A percentile compares a stretch with the other conserved stretches of the same genome.
These are phyloP conservation scores for Pemphredon lugubris DNA, from an alignment of 2,888 invertebrate species.

Conservation along the genomic window DNA sequence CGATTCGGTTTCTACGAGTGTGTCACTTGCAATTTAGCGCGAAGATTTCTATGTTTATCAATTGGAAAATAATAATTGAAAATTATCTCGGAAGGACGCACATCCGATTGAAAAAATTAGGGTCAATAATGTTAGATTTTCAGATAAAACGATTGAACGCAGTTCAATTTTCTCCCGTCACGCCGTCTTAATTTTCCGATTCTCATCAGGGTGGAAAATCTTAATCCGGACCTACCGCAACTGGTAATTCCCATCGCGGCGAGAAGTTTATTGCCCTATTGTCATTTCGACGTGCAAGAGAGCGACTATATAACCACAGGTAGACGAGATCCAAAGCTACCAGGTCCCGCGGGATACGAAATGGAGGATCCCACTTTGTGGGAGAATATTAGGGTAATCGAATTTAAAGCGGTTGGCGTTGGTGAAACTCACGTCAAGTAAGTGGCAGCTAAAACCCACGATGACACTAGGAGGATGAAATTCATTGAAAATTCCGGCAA, in stretches of 20 bases:
- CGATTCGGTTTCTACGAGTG: too few relatives aligned
- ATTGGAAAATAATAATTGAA: too few relatives aligned
- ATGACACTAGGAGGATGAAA: too few relatives aligned
- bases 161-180: too few relatives aligned
- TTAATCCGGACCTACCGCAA: conserved; percentile 78
- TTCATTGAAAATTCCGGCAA: too few relatives aligned
- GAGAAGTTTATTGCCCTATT: conserved; percentile 86
- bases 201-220: conserved; percentile 82
- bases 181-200: too few relatives aligned
- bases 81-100: too few relatives aligned
- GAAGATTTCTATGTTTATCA: too few relatives aligned
- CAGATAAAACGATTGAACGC: too few relatives aligned
- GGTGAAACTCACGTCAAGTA: conserved; percentile 83
- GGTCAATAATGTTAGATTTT: too few relatives aligned
- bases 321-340: conserved; percentile 78
- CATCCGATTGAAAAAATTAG: too few relatives aligned
- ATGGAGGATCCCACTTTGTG: conserved; percentile 78
- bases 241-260: conserved; percentile 81
- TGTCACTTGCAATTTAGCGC: too few relatives aligned
- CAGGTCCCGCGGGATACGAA: conserved; percentile 72
- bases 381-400: conserved; percentile 83
- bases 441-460: neutral
- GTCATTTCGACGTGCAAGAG: conserved; percentile 87
- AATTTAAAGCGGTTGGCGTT: conserved; percentile 86
- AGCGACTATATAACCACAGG: conserved; percentile 85